These are phyloP conservation scores for Tetragnatha montana DNA, from an alignment of 2,888 invertebrate genomes.

Conservation along the genomic window DNA sequence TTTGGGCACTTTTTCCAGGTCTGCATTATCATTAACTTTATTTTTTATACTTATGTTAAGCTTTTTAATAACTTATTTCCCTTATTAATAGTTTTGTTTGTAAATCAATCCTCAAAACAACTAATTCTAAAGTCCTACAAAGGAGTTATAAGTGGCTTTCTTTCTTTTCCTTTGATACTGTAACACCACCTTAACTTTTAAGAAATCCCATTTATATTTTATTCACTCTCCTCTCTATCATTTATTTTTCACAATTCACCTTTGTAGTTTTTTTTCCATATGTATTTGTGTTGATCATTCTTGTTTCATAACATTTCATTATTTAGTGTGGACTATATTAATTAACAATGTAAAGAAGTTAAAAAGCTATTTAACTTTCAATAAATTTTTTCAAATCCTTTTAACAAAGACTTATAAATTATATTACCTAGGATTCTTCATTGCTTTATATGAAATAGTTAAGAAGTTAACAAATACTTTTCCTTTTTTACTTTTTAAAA, in stretches of 20 bases:
- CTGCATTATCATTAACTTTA: too few species aligned
- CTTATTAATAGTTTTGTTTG: too few species aligned
- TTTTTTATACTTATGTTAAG: too few species aligned
- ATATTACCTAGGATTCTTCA: too few species aligned
- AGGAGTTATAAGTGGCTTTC: background rate
- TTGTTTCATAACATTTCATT: background rate
- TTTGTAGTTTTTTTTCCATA: background rate
- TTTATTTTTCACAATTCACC: background rate
- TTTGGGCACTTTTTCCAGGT: too few species aligned
- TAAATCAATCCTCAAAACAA: too few species aligned
- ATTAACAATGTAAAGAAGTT: too few species aligned
- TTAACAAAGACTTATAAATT: too few species aligned
- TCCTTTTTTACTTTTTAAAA: conserved; percentile 13
- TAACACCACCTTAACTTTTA: background rate
- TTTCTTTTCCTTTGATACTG: background rate
- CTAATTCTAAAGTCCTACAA: background rate
- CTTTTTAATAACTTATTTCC: too few species aligned
- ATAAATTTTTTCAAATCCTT: too few species aligned
- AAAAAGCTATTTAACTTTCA: too few species aligned
- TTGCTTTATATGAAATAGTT: background rate
- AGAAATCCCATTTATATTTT: background rate
- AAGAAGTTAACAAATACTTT: background rate
- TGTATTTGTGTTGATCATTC: background rate
- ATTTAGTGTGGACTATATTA: too few species aligned
- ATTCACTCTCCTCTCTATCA: background rate